Base-by-base conservation (phyloP, 2,888 invertebrate species). In the Drosophila monieri region DNA sequence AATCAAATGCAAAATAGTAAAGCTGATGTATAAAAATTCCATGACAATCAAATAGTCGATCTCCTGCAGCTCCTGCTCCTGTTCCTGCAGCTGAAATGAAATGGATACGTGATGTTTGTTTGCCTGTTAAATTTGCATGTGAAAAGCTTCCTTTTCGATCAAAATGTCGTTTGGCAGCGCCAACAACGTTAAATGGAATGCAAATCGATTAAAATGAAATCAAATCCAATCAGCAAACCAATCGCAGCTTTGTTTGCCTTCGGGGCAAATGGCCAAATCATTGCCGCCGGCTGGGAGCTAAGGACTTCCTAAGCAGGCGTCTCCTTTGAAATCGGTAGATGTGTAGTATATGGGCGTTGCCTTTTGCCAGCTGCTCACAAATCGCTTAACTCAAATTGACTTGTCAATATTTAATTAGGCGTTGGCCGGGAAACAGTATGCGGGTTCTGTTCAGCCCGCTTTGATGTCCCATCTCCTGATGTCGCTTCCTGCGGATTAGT, bases 371-470 rank as follows among this genome's bases (percentile, higher is more conserved):
- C 87, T 84, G 85, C 80, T 65, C 85, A 76, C 78, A 86, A 84
- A 87, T 84, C 85, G 85, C 76, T 87, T 87, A 87, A 81, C 88
- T 85, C 79, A 77, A 87, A 85, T 85, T 85, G 88, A 85, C 74
- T 87, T 85, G 84, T 87, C 84, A 85, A 85, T 85, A 87, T 85
- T 87, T 85, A 85, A 85, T 87, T 85, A 87, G 84, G 78, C 76
- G 62, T 53, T 54, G 54, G 43, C 57, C 43, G 46, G 62, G 57
- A 37, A 54, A 52, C 54, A 27, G 53, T 54, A 72, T 60, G 67
- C 43, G 51, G 48, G 66, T 27, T 21, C 57, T 58, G 54, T 39
- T 23, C 60, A 32, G 41, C 30, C 47, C 49, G 25, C 61, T 15
- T 68, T 75, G 80, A 80, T 74, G 55, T 54, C 3, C 5, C 21